Evolutionary conservation across 2,113 vertebrate genomes (phyloP), one percentile per base, ranked within the genome.

Genomic region (Carlito syrichta): DNA sequence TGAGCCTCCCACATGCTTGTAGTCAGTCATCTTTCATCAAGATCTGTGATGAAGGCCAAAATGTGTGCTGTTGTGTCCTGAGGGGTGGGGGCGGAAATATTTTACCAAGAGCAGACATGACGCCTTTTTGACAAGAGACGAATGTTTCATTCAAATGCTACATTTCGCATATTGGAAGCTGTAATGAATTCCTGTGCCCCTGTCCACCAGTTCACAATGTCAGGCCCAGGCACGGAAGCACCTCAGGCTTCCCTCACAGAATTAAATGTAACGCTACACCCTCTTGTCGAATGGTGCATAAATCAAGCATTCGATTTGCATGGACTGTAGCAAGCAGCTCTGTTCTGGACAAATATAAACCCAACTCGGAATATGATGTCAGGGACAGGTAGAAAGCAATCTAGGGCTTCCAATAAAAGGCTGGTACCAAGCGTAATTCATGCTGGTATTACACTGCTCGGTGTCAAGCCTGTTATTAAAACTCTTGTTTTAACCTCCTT

Each of bases 71-170:
- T 60, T 88, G 60, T 95, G 83, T 93, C 66, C 77, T 73, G 58
- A 95, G 27, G 77, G 97, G 96, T 97, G 95, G 92, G 43, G 68
- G 87, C 68, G 56, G 97, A 94, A 97, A 97, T 98, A 97, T 98
- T 98, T 98, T 98, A 95, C 97, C 92, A 97, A 98, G 98, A 98
- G 74, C 60, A 99, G 99, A 99, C 98, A 98, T 98, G 99, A 98
- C 98, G 97, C 98, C 96, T 98, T 99, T 99, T 98, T 99, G 99
- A 99, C 99, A 99, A 98, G 98, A 99, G 99, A 99, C 99, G 99
- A 99, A 99, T 99, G 99, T 99, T 99, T 99, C 99, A 99, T 99
- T 99, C 99, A 99, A 99, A 99, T 99, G 99, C 99, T 99, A 98
- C 99, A 98, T 99, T 99, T 99, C 99, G 99, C 99, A 99, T 99